Base-by-base conservation (phyloP, 2,888 invertebrate genomes). In the Pegoplata infirma region DNA sequence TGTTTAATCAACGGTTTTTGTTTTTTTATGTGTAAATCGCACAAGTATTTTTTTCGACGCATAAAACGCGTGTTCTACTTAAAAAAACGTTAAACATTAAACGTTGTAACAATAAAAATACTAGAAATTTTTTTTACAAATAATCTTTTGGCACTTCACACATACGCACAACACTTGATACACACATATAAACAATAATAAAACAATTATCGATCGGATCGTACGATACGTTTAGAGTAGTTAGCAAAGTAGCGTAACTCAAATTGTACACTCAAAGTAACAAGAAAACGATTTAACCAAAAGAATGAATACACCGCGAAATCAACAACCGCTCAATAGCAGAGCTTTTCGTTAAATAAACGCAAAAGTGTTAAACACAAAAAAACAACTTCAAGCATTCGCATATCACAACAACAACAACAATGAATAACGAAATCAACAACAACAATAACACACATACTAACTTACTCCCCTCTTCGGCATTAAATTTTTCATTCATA, bases 261-360 rank as follows among this genome's bases (percentile, higher is more conserved):
- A n/a, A n/a, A n/a, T n/a, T n/a, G n/a, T n/a, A 51, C 21, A 51
- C 51, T n/a, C n/a, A 47, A 19, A 46, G 56, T 28, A 51, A 71
- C 58, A 58, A 59, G 28, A 74, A 51, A 74, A 64, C 36, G 56
- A 64, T 55, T 76, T 71, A 51, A 40, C 59, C 67, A 56, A n/a
- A n/a, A n/a, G n/a, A n/a, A n/a, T n/a, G n/a, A n/a, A n/a, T n/a
- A 75, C 75, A 75, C 80, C 82, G 36, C 36, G 82, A 76, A 67
- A 75, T 66, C 79, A 83, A 83, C 84, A 84, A 88, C 88, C 88
- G 88, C 86, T 85, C 89, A 84, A 83, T 84, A 83, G 84, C 83
- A 88, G 86, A 87, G 87, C 89, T 87, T 85, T 85, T 84, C 84
- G 86, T 84, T 85, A 88, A 88, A 88, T 89, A 87, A 88, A 82